Evolutionary conservation across 2,797 vertebrate species (phyloP).

Genomic region (Myoxocephalus aenaeus): DNA sequence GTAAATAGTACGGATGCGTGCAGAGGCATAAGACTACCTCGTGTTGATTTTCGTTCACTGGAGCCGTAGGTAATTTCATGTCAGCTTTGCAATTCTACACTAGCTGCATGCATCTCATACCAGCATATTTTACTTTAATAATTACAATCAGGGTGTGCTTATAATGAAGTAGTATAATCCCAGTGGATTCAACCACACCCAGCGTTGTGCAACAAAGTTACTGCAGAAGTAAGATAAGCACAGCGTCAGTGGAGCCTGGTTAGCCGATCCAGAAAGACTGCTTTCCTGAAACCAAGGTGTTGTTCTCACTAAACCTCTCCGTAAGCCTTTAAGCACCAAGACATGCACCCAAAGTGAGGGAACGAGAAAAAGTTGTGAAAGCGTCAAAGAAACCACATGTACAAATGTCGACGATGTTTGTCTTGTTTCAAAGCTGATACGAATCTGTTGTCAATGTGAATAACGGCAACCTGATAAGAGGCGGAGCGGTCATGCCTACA

Average conservation of each 20-base stretch:
- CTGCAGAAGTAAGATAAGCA: constrained; percentile 34
- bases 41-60: constrained; percentile 12
- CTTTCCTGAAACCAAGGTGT: constrained; percentile 46
- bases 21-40: constrained; percentile 31
- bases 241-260: constrained; percentile 25
- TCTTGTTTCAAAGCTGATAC: background rate
- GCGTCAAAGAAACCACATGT: constrained; percentile 15
- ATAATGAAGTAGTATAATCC: constrained; percentile 44
- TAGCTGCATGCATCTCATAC: constrained; percentile 9
- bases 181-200: background rate
- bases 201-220: constrained; percentile 26
- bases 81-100: constrained; percentile 16
- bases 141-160: constrained; percentile 15
- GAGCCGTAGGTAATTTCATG: constrained; percentile 25
- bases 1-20: constrained; percentile 27
- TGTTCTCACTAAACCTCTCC: constrained; percentile 53
- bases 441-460: background rate
- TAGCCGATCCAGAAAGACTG: constrained; percentile 49
- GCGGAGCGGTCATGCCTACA: background rate
- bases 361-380: constrained; percentile 19
- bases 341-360: constrained; percentile 34
- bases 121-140: constrained; percentile 30
- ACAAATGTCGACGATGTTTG: constrained; percentile 3
- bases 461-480: background rate
- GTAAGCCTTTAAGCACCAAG: constrained; percentile 52